These are phyloP conservation scores for Xyrauchen texanus DNA, from an alignment of 2,113 vertebrate genomes.

Conservation along the genomic window DNA sequence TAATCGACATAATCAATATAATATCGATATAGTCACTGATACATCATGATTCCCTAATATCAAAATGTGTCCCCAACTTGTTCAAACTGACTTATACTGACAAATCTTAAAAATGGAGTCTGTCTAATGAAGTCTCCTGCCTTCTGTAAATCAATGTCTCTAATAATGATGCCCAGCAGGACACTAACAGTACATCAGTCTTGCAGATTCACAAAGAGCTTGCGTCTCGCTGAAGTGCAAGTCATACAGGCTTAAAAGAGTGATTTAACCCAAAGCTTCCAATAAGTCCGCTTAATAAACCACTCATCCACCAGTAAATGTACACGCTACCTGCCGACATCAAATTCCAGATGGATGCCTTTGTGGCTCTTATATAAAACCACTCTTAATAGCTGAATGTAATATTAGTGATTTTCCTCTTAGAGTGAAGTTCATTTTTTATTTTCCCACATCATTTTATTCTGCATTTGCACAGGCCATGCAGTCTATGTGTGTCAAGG, in stretches of 20 bases:
- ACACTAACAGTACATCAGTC: neutral
- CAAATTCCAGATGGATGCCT: neutral
- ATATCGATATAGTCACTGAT: no score
- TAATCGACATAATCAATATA: no score
- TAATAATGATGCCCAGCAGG: neutral
- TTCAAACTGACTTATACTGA: neutral
- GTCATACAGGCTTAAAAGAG: neutral
- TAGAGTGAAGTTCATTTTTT: conserved; percentile 12
- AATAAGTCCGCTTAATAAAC: conserved; percentile 2
- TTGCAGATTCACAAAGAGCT: neutral
- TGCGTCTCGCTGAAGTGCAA: neutral
- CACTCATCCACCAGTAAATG: conserved; percentile 6
- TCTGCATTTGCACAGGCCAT: conserved; percentile 11
- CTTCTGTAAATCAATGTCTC: neutral
- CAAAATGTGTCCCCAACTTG: neutral
- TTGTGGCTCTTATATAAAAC: conserved; percentile 7
- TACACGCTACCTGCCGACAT: neutral
- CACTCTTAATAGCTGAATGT: neutral
- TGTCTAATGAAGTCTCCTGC: neutral
- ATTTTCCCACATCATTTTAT: neutral
- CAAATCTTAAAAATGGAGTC: neutral
- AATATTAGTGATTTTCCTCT: conserved; percentile 4
- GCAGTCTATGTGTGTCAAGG: conserved; percentile 49
- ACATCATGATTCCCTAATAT: neutral
- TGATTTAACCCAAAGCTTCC: conserved; percentile 13